Base-by-base conservation (phyloP, 2,888 invertebrate genomes). In the Microdon myrmicae region DNA sequence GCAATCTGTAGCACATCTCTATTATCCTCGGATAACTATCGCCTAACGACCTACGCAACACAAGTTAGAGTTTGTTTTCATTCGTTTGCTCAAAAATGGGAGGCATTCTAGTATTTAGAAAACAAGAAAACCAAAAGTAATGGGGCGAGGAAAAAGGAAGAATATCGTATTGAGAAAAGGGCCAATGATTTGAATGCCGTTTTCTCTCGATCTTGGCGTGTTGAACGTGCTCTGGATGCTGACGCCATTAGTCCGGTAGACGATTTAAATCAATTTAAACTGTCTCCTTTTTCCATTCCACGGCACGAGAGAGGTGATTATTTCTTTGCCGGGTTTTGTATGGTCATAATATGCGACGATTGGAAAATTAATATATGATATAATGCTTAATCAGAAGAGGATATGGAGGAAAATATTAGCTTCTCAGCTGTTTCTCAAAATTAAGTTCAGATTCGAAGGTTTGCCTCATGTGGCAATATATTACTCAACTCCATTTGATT, bases 231-330 rank as follows among this genome's bases (percentile, higher is more conserved):
- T 56, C 64, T 58, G 58, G 23, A 8, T 45, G 58, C 25, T 26
- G 41, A 10, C 19, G 20, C 3, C 9, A 1, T 17, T 58, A 43
- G 56, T 53, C 51, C 51, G 56, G 58, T 58, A 64, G 58, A 45
- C 58, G 64, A 64, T 58, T 64, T 43, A 53, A 53, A 58, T 64
- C 64, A 58, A 64, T 64, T 64, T 58, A 41, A 43, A 58, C 58
- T 47, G 41, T 41, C 53, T 43, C 61, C 41, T 41, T 51, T 51
- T 41, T 23, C 38, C 26, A 16, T 38, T 9, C 45, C 6, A 13
- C 10, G 16, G n/a, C n/a, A n/a, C n/a, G n/a, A n/a, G n/a, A n/a
- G n/a, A n/a, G n/a, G n/a, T n/a, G n/a, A n/a, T n/a, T n/a, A n/a
- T n/a, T n/a, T n/a, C n/a, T n/a, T n/a, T n/a, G n/a, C n/a, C n/a